phyloP scores from a whole-genome alignment of 1,140 invertebrate species.

The Octopus bimaculoides region DNA sequence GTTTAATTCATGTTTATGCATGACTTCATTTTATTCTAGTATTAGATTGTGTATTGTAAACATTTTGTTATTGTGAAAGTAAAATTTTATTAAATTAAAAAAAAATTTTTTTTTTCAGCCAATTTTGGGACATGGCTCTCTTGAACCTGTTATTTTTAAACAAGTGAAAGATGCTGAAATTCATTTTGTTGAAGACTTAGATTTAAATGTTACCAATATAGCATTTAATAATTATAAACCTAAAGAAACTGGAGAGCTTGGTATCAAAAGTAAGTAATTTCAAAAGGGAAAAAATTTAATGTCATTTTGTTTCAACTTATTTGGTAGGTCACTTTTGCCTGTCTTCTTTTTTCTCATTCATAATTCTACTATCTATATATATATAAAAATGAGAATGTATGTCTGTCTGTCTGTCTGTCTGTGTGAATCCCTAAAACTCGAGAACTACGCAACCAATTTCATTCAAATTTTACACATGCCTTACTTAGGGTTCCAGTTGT shows the following conservation, averaged over 20 bases:
- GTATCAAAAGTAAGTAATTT: constrained; percentile 42
- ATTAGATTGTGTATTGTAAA: too few relatives aligned
- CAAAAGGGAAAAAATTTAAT: too few relatives aligned
- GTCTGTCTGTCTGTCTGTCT: too few relatives aligned
- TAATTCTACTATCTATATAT: background rate
- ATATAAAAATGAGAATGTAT: background rate
- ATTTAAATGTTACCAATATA: constrained; percentile 36
- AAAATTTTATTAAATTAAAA: background rate
- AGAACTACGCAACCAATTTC: too few relatives aligned
- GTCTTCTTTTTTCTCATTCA: too few relatives aligned
- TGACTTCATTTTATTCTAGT: too few relatives aligned
- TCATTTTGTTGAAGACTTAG: constrained; percentile 44
- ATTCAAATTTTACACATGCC: too few relatives aligned
- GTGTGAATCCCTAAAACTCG: too few relatives aligned
- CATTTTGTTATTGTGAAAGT: too few relatives aligned
- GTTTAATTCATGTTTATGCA: too few relatives aligned
- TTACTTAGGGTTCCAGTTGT: too few relatives aligned
- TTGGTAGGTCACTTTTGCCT: too few relatives aligned
- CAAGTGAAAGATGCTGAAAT: constrained; percentile 39
- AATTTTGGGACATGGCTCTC: constrained; percentile 44
- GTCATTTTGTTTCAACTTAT: background rate
- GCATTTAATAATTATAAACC: constrained; percentile 35
- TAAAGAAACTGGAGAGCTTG: constrained; percentile 39
- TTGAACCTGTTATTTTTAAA: constrained; percentile 32
- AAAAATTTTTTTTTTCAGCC: constrained; percentile 32